A percentile compares a stretch with the other conserved stretches of the same genome.
phyloP scores from a whole-genome alignment of 1,140 invertebrate genomes.

The Saccostrea cuccullata region DNA sequence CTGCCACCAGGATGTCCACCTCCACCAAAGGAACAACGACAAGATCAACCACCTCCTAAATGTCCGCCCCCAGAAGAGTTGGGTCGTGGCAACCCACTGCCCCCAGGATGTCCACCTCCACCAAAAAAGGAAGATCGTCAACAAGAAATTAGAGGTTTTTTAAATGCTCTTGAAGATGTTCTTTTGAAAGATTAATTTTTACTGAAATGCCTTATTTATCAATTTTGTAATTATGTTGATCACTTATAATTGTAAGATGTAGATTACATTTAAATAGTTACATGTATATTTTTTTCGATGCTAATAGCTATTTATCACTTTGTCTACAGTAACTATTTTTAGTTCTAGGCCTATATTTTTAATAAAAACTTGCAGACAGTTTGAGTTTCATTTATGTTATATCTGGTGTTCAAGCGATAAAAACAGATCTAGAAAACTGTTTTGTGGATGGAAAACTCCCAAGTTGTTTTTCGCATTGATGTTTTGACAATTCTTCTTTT shows the following conservation, averaged over 20 bases:
- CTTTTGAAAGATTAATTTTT: neutral
- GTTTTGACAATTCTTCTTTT: too few relatives aligned
- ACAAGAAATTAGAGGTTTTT: neutral
- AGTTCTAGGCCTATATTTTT: neutral
- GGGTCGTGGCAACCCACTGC: too few relatives aligned
- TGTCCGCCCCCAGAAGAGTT: too few relatives aligned
- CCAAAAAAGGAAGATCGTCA: neutral
- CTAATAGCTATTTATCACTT: neutral
- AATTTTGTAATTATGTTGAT: neutral
- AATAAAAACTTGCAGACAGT: too few relatives aligned
- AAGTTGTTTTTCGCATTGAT: too few relatives aligned
- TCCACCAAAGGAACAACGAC: neutral
- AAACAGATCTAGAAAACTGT: too few relatives aligned
- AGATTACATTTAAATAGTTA: neutral
- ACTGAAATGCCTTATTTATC: neutral
- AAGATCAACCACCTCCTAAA: neutral
- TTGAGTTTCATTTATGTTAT: too few relatives aligned
- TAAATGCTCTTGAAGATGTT: neutral
- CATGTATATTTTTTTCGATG: neutral
- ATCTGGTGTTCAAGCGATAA: too few relatives aligned
- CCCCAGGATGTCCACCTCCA: neutral
- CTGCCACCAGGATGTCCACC: neutral
- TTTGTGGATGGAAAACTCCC: too few relatives aligned
- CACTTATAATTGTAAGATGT: neutral
- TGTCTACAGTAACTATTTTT: neutral